These are phyloP conservation scores for Melanocharis versteri DNA, from an alignment of 2,113 vertebrate species.

Conservation along the genomic window DNA sequence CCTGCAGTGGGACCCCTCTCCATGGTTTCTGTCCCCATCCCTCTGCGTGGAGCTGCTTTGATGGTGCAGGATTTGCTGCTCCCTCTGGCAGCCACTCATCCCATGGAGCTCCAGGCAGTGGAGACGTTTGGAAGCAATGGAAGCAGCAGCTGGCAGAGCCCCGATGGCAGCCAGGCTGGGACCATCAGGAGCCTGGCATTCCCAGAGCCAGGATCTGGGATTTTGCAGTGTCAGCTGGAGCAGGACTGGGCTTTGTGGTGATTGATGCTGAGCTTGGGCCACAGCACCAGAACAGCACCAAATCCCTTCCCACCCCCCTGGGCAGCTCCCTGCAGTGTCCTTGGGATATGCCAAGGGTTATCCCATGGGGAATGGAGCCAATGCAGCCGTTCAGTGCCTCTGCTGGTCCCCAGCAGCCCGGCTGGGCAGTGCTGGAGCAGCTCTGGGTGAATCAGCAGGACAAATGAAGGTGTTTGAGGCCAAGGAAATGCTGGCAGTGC, in stretches of 20 bases:
- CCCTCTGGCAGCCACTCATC: neutral
- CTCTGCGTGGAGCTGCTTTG: neutral
- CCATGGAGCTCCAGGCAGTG: accelerated
- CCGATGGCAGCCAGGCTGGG: neutral
- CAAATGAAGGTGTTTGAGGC: accelerated
- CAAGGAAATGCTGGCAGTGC: accelerated
- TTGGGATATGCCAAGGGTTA: accelerated
- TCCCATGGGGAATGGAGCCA: neutral
- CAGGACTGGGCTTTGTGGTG: neutral
- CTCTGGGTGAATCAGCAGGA: neutral
- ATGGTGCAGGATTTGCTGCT: neutral
- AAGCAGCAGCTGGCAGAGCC: neutral
- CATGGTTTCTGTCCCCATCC: neutral
- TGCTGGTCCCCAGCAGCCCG: neutral
- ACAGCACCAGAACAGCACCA: accelerated
- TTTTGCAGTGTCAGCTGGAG: neutral
- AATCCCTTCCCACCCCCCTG: neutral
- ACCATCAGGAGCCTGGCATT: neutral
- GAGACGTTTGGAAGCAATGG: neutral
- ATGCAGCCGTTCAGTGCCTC: neutral
- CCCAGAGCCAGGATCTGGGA: neutral
- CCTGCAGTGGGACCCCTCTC: neutral
- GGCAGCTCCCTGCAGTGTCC: neutral
- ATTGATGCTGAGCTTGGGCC: neutral
- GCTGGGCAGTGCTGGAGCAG: neutral